Conservation (phyloP, 2,113 vertebrate genomes). For the Calyptomena viridis region DNA sequence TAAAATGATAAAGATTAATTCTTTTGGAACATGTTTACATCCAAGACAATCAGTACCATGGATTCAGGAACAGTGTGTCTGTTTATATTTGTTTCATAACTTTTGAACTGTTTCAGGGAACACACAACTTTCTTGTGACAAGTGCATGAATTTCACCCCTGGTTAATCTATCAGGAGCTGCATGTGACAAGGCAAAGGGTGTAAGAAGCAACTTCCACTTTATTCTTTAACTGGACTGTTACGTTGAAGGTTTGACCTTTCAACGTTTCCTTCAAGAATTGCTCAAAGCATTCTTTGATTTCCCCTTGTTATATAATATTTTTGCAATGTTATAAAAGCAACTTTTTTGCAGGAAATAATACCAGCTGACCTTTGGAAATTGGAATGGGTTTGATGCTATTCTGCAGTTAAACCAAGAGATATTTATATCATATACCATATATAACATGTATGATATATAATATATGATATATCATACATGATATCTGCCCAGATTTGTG, state of each 20-base stretch:
- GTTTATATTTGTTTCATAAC: slow-evolving; percentile 21
- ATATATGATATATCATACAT: not conserved
- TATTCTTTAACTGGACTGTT: slow-evolving; percentile 58
- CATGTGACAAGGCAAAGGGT: slow-evolving; percentile 11
- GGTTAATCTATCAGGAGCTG: not conserved
- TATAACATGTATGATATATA: not conserved
- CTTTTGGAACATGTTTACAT: not conserved
- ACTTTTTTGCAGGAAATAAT: not conserved
- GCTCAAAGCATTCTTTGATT: slow-evolving; percentile 8
- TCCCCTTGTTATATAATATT: not conserved
- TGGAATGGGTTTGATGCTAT: not conserved
- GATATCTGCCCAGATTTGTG: not conserved
- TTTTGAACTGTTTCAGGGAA: not conserved
- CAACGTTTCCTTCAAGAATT: not conserved
- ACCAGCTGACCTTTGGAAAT: not conserved
- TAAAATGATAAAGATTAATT: not conserved
- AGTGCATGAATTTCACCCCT: not conserved
- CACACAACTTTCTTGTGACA: not conserved
- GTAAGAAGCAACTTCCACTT: not conserved
- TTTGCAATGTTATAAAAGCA: not conserved
- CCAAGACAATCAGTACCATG: not conserved
- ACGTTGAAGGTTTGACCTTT: slow-evolving; percentile 37
- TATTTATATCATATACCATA: not conserved
- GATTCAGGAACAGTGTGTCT: not conserved
- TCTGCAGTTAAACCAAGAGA: not conserved